These are phyloP conservation scores for Hystrix brachyura DNA, from an alignment of 2,113 vertebrate genomes.

Conservation along the genomic window DNA sequence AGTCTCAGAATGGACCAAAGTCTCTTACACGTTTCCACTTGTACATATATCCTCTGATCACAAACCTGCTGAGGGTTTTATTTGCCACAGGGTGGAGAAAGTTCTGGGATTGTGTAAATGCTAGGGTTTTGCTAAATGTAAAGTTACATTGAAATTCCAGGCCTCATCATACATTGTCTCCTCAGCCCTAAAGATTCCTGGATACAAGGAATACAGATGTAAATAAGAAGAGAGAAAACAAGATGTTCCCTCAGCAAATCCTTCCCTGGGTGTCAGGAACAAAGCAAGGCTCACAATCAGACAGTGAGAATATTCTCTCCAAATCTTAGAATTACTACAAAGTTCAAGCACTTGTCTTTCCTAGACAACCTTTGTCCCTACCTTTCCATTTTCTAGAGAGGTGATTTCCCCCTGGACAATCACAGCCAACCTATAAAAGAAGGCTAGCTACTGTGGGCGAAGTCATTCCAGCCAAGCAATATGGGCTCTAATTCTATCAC, in stretches of 20 bases:
- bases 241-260: conserved; percentile 51
- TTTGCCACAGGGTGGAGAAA: background rate
- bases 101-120: background rate
- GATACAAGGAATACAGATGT: conserved; percentile 22
- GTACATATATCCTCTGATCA: background rate
- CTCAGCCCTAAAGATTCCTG: conserved; percentile 15
- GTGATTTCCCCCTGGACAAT: conserved; percentile 26
- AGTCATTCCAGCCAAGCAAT: conserved; percentile 59
- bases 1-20: background rate
- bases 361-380: background rate
- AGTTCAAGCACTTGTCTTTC: conserved; percentile 35
- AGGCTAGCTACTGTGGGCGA: conserved; percentile 67
- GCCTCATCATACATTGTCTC: background rate
- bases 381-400: conserved; percentile 39
- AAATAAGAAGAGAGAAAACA: conserved; percentile 70
- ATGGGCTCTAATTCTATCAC: conserved; percentile 76
- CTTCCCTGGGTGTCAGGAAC: conserved; percentile 34
- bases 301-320: conserved; percentile 61
- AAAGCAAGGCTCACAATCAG: conserved; percentile 62
- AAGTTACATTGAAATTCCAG: conserved; percentile 56
- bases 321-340: conserved; percentile 59
- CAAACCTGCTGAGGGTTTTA: background rate
- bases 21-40: conserved; percentile 20
- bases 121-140: conserved; percentile 51
- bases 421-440: conserved; percentile 68